phyloP scores from a whole-genome alignment of 2,888 invertebrate species.

The Acanthosepion esculentum region DNA sequence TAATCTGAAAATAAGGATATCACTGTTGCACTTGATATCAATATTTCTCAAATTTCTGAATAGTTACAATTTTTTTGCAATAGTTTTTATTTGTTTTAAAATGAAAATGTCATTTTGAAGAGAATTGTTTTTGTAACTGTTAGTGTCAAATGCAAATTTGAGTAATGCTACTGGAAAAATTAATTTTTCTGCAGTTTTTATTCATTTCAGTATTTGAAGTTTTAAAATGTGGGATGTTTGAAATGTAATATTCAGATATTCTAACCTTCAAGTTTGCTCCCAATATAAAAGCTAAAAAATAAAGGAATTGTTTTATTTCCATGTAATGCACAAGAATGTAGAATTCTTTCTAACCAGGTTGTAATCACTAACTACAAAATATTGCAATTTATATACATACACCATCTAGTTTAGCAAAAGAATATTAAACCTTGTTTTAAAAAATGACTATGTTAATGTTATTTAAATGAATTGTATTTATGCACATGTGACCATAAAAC shows the following conservation, averaged over 20 bases:
- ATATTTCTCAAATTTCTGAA: neutral
- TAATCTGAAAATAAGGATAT: neutral
- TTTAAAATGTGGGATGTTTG: neutral
- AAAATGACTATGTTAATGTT: neutral
- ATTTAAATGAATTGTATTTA: neutral
- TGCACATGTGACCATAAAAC: neutral
- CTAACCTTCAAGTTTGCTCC: neutral
- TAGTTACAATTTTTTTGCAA: neutral
- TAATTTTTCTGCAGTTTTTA: neutral
- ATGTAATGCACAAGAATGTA: neutral
- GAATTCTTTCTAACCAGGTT: neutral
- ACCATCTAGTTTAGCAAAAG: neutral
- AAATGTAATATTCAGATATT: neutral
- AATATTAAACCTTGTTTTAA: neutral
- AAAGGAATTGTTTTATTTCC: neutral
- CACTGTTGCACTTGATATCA: neutral
- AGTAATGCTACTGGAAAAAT: neutral
- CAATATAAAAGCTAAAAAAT: neutral
- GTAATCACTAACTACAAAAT: neutral
- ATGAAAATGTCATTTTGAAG: neutral
- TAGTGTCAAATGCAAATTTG: neutral
- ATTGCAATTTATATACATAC: neutral
- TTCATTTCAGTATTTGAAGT: neutral
- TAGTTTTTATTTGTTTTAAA: neutral
- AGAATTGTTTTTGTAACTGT: neutral